Base-by-base conservation (phyloP, 2,113 vertebrate genomes). In the Gambusia holbrooki region DNA sequence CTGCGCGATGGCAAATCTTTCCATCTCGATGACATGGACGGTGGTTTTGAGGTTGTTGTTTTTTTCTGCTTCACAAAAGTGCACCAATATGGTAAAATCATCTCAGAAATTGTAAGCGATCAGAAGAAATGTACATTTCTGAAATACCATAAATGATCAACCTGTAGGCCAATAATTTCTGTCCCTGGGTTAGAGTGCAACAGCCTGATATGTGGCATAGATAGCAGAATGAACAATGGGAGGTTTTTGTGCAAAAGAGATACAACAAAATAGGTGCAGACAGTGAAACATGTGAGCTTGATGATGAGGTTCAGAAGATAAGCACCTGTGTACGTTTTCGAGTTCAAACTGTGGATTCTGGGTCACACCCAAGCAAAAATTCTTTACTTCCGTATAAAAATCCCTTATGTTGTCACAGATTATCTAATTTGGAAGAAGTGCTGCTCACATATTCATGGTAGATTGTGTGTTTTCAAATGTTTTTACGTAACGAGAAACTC, bases 371-470 rank as follows among this genome's bases (percentile, higher is more conserved):
- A 83, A 77, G 62, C 66, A 76, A 28, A 64, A 3, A 0, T 32
- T 40, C 69, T 74, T 76, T 76, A 87, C 84, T 89, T 91, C 85
- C 82, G 85, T 66, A 30, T 86, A 65, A 19, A 66, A 58, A 69
- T 27, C 27, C 8, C 22, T 25, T 54, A 75, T 42, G 67, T 71
- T 68, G 19, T 45, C 8, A 64, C 7, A 71, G 51, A 78, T 61
- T 29, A 22, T 58, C 51, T 58, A 9, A 58, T 17, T 22, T 58
- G 25, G 25, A 58, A 58, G 51, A 8, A 10, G 51, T 22, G 22
- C 1, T 25, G 22, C 8, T 22, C 51, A 58, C 51, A 58, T 8
- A 25, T 58, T n/a, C 51, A 58, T 10, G 48, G 48, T 51, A 51
- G 19, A 22, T 51, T 25, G 51, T 22, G 51, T n/a, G 51, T 1